These are phyloP conservation scores for Gorsachius magnificus DNA, from an alignment of 2,797 vertebrate genomes.

Conservation along the genomic window DNA sequence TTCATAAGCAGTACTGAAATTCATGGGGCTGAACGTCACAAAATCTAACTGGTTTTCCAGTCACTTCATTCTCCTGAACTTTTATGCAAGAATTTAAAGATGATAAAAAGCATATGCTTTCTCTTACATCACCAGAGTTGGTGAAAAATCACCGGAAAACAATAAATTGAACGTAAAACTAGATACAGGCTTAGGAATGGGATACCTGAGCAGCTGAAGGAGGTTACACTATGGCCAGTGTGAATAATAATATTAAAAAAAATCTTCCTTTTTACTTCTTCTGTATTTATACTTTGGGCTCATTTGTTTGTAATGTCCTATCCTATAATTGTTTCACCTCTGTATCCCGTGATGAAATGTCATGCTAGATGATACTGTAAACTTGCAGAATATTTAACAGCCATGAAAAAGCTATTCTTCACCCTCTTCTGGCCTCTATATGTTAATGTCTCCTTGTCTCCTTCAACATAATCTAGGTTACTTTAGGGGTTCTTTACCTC, in stretches of 20 bases:
- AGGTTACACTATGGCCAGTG: neutral
- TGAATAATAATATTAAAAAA: neutral
- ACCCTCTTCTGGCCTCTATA: neutral
- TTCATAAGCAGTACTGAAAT: neutral
- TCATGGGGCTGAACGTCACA: neutral
- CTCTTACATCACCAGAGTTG: neutral
- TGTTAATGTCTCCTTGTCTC: conserved; percentile 27
- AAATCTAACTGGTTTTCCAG: neutral
- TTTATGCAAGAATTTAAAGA: neutral
- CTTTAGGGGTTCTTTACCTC: conserved; percentile 35
- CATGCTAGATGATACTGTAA: conserved; percentile 22
- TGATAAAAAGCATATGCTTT: neutral
- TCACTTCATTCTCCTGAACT: neutral
- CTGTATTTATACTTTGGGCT: neutral
- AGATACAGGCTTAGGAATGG: neutral
- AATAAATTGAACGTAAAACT: neutral
- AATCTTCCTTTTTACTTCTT: neutral
- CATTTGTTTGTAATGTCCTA: neutral
- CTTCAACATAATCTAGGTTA: neutral
- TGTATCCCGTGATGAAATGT: conserved; percentile 32
- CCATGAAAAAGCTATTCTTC: conserved; percentile 23
- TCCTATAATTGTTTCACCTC: conserved; percentile 12
- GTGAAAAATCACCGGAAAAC: neutral
- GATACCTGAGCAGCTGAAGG: neutral
- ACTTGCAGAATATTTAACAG: conserved; percentile 46